Conservation (phyloP, 2,113 vertebrate genomes). For the Gobius niger region DNA sequence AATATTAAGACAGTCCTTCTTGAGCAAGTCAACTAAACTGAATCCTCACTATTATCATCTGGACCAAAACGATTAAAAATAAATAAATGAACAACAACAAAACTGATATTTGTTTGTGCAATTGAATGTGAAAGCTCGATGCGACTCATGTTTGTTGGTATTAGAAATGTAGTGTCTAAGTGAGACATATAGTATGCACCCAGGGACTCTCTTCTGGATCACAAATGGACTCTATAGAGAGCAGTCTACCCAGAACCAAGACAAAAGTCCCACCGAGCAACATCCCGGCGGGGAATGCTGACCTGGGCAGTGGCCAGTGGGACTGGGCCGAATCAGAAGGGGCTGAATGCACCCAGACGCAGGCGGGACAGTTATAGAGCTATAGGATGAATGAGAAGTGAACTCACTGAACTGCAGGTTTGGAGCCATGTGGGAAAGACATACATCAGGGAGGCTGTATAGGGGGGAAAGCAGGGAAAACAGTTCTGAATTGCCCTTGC, state of each 20-base stretch:
- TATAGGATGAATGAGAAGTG: constrained; percentile 12
- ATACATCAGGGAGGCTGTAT: constrained; percentile 2
- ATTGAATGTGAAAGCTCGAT: no score
- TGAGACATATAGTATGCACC: background rate
- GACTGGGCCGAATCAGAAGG: constrained; percentile 26
- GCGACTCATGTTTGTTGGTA: background rate
- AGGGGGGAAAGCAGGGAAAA: background rate
- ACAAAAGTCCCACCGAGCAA: constrained; percentile 74
- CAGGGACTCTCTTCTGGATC: background rate
- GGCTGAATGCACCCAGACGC: constrained; percentile 5
- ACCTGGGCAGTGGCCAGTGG: constrained; percentile 66
- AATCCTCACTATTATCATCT: no score
- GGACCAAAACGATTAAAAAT: no score
- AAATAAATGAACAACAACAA: no score
- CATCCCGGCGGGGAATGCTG: constrained; percentile 71
- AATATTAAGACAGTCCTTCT: no score
- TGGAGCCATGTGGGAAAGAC: constrained; percentile 8
- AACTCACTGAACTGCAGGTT: constrained; percentile 1
- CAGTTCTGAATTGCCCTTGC: no score
- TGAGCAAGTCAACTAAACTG: no score
- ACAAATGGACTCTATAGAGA: constrained; percentile 14
- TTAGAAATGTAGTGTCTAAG: background rate
- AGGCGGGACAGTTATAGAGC: background rate
- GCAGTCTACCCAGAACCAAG: constrained; percentile 51
- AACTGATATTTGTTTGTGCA: no score